A percentile compares a stretch with the other conserved stretches of the same genome.
These are phyloP conservation scores for Stictocephala bisonia DNA, from an alignment of 2,888 invertebrate species.

Conservation along the genomic window DNA sequence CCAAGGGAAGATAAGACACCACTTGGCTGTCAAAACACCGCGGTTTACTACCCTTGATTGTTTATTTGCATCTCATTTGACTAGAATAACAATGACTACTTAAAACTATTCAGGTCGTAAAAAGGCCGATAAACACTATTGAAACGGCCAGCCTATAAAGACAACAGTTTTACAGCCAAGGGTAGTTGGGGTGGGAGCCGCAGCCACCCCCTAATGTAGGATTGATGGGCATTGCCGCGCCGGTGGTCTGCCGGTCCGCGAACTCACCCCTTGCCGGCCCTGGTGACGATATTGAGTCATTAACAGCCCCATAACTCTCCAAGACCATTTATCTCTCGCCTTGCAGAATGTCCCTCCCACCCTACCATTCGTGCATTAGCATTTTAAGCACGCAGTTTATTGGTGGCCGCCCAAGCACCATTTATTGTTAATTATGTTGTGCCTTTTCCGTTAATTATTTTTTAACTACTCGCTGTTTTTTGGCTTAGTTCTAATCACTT, in stretches of 20 bases:
- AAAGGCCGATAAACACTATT: background rate
- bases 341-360: background rate
- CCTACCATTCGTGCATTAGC: background rate
- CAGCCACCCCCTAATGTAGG: slow-evolving; percentile 2
- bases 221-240: slow-evolving; percentile 28
- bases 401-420: slow-evolving; percentile 4
- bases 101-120: slow-evolving; percentile 5
- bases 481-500: slow-evolving; percentile 5
- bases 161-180: slow-evolving; percentile 1
- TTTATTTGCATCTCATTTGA: slow-evolving; percentile 36
- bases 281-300: slow-evolving; percentile 35
- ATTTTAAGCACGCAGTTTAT: slow-evolving; percentile 31
- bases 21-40: too few species aligned
- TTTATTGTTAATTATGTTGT: slow-evolving; percentile 37
- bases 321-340: slow-evolving; percentile 7
- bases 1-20: too few species aligned
- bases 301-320: slow-evolving; percentile 30
- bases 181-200: slow-evolving; percentile 6
- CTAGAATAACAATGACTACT: slow-evolving; percentile 14
- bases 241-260: slow-evolving; percentile 34
- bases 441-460: slow-evolving; percentile 27
- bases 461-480: slow-evolving; percentile 18
- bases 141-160: background rate
- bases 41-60: slow-evolving; percentile 25
- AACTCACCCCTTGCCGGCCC: slow-evolving; percentile 11